These are phyloP conservation scores for Crax fasciolata DNA, from an alignment of 2,797 vertebrate species.

Conservation along the genomic window DNA sequence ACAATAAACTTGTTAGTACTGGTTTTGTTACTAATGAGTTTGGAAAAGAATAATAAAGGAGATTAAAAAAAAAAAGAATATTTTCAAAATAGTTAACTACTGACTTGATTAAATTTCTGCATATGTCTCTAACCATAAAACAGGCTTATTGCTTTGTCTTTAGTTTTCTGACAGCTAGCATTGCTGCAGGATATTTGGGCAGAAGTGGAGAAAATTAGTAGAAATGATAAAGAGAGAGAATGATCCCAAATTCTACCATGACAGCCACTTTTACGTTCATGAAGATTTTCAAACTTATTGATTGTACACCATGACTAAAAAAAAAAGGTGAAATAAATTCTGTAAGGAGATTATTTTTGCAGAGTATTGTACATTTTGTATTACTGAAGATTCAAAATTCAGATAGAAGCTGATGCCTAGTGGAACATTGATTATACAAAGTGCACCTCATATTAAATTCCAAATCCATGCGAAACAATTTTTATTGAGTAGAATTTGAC, in stretches of 20 bases:
- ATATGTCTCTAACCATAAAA: background rate
- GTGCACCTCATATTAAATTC: background rate
- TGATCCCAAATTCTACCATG: background rate
- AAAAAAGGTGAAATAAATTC: background rate
- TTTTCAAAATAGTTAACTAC: background rate
- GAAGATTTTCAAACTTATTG: background rate
- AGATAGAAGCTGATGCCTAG: background rate
- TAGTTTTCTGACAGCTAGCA: background rate
- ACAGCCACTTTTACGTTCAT: background rate
- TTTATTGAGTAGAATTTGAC: background rate
- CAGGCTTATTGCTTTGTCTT: background rate
- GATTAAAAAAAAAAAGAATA: background rate
- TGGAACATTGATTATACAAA: background rate
- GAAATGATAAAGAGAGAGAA: background rate
- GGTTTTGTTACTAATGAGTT: background rate
- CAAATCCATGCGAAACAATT: background rate
- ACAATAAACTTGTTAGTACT: background rate
- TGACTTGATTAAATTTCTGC: background rate
- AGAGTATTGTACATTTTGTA: accelerated
- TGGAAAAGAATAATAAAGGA: background rate
- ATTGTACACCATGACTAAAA: background rate
- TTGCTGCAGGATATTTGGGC: background rate
- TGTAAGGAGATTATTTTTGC: background rate
- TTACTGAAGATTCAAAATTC: background rate
- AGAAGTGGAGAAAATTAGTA: background rate